Evolutionary conservation across 2,113 vertebrate genomes (phyloP), one percentile per base, ranked within the genome.

Genomic region (Pleuronectes platessa): DNA sequence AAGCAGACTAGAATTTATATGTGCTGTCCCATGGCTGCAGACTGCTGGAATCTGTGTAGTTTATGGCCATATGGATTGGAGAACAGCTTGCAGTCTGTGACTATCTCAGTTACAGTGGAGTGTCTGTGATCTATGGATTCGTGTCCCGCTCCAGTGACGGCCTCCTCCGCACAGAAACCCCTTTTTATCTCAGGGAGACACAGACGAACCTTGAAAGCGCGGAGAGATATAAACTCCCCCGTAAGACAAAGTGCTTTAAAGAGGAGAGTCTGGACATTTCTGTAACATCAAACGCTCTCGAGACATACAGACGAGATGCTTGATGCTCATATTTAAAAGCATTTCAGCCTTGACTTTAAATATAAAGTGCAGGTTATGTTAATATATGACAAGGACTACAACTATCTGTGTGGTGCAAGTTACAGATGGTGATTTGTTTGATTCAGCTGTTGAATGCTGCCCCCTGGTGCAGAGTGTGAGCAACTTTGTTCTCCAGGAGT

Each of bases 31-130:
- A 27, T 77, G n/a, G 54, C 63, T 85, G 47, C 47, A 51, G 47
- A 51, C 47, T 18, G 82, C 73, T 61, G 81, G 77, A 81, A 82
- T 86, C 63, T 79, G 17, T 40, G 68, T 26, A 56, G 86, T 85
- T 92, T 85, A 92, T 76, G 88, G 37, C 81, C 74, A 56, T 89
- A 68, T 75, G 79, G 86, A 83, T 74, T 15, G 51, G 24, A 74
- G 78, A 89, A 66, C 77, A 81, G 87, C 70, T 78, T 73, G 78
- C 45, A 20, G 68, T 58, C 82, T 88, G 66, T 87, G 68, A 65
- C 58, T 64, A 74, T 90, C 85, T 91, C 87, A 72, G 90, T 92
- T 93, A 84, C 90, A 90, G 74, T 53, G 54, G 59, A 75, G 79
- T 71, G 71, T 85, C 75, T 91, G 79, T 88, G 90, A 93, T 92